Percentiles rank a stretch among this genome's conserved stretches.
Evolutionary conservation across 2,113 vertebrate genomes (phyloP).

Genomic region (Rhynchopsitta pachyrhyncha): DNA sequence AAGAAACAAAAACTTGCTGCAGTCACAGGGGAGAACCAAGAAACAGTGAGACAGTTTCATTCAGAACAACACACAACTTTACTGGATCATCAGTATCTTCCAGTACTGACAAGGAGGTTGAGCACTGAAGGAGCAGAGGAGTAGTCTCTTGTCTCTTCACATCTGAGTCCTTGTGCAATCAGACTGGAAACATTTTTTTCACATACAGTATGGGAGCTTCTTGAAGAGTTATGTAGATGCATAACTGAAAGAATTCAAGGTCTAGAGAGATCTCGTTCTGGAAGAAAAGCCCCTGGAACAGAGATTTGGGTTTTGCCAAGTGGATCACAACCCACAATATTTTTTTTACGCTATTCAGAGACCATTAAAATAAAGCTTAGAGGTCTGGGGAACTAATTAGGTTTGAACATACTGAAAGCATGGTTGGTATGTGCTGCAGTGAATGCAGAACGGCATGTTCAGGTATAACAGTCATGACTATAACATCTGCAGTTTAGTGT

Average conservation of each 20-base stretch:
- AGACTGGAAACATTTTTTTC: not conserved
- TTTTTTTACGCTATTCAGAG: constrained; percentile 55
- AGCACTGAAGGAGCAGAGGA: not conserved
- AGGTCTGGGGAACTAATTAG: constrained; percentile 67
- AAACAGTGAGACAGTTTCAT: not conserved
- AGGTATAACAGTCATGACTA: not conserved
- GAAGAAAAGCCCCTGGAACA: constrained; percentile 50
- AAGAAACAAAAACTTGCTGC: not conserved
- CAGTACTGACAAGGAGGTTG: not conserved
- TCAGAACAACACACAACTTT: not conserved
- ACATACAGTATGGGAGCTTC: not conserved
- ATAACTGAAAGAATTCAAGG: not conserved
- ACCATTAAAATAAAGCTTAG: not conserved
- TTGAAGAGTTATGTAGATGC: constrained; percentile 28
- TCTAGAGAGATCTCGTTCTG: constrained; percentile 46
- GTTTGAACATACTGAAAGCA: constrained; percentile 41
- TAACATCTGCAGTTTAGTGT: not conserved
- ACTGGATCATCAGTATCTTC: not conserved
- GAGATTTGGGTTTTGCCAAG: constrained; percentile 58
- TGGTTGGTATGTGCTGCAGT: not conserved
- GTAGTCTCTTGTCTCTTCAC: not conserved
- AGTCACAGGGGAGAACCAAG: not conserved
- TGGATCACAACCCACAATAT: constrained; percentile 60
- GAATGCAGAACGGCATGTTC: not conserved
- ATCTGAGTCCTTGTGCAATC: not conserved